Percentiles rank a stretch among this genome's conserved stretches.
These are phyloP conservation scores for Bellardia pandia DNA, from an alignment of 2,888 invertebrate species.

Conservation along the genomic window DNA sequence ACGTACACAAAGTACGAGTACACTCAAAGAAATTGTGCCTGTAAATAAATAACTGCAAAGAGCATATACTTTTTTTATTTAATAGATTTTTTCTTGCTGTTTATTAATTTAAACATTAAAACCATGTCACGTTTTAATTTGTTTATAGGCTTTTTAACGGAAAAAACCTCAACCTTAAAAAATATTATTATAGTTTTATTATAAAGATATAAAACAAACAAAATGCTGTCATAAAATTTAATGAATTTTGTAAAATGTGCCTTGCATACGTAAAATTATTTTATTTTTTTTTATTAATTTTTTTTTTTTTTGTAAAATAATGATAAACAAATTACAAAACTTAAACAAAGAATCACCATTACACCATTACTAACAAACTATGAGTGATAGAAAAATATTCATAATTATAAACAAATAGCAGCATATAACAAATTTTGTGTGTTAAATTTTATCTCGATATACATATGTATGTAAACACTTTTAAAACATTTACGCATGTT, in stretches of 20 bases:
- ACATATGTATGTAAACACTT: too few relatives aligned
- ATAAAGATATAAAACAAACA: slow-evolving; percentile 34
- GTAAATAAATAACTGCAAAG: neutral
- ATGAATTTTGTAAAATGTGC: slow-evolving; percentile 33
- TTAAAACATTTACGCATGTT: too few relatives aligned
- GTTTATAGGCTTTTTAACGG: slow-evolving; percentile 1
- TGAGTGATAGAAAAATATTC: too few relatives aligned
- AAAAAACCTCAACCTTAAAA: slow-evolving; percentile 12
- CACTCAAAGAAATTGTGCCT: slow-evolving; percentile 21
- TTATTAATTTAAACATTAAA: slow-evolving; percentile 26
- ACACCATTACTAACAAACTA: too few relatives aligned
- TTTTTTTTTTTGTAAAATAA: slow-evolving; percentile 9
- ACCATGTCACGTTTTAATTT: slow-evolving; percentile 44
- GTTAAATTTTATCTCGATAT: neutral
- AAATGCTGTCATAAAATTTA: slow-evolving; percentile 39
- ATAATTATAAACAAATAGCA: too few relatives aligned
- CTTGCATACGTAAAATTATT: slow-evolving; percentile 24
- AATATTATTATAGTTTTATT: slow-evolving; percentile 33
- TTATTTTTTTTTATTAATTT: neutral
- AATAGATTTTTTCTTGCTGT: neutral
- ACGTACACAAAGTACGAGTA: neutral
- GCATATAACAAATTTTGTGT: neutral
- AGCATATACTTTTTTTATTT: neutral
- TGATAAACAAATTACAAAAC: slow-evolving; percentile 17
- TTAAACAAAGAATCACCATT: neutral